These are phyloP conservation scores for Knipowitschia caucasica DNA, from an alignment of 2,797 vertebrate species.

Conservation along the genomic window DNA sequence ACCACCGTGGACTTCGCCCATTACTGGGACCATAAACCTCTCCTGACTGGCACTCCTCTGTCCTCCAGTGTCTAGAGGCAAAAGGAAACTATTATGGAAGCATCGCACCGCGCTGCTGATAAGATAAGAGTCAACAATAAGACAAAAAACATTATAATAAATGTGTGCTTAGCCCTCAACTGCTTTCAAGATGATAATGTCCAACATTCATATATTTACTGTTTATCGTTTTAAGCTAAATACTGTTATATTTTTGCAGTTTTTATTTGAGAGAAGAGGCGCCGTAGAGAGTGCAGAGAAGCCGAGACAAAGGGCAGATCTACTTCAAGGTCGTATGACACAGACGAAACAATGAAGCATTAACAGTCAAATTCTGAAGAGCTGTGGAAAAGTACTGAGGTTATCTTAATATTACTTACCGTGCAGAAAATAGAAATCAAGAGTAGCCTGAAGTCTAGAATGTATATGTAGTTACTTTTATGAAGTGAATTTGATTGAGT, in stretches of 20 bases:
- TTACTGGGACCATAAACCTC: constrained; percentile 69
- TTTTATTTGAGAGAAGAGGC: background rate
- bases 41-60: constrained; percentile 76
- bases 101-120: constrained; percentile 40
- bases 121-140: constrained; percentile 44
- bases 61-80: constrained; percentile 48
- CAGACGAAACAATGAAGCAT: background rate
- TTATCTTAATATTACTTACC: too few relatives aligned
- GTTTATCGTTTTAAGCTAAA: too few relatives aligned
- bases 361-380: background rate
- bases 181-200: background rate
- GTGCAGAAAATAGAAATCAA: too few relatives aligned
- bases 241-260: background rate
- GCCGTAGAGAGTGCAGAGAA: background rate
- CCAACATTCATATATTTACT: background rate
- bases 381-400: background rate
- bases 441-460: too few relatives aligned
- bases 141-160: background rate
- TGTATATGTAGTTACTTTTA: too few relatives aligned
- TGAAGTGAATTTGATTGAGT: too few relatives aligned
- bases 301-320: background rate
- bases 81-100: constrained; percentile 29
- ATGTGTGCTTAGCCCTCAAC: background rate
- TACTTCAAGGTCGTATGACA: background rate
- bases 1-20: constrained; percentile 72